Evolutionary conservation across 2,797 vertebrate species (phyloP).

Genomic region (Lophotriccus pileatus): DNA sequence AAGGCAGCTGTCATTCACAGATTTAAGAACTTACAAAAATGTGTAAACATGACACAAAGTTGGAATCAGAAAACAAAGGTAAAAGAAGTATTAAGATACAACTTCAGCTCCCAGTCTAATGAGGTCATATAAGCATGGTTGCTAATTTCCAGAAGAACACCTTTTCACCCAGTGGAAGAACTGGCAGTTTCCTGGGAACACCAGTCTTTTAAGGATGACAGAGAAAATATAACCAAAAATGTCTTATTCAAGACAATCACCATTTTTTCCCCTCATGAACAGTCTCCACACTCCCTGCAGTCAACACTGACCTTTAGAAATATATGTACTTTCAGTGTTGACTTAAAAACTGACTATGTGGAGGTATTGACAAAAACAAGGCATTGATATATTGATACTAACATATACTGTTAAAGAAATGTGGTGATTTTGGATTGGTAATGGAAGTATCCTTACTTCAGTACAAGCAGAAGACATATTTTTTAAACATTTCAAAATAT

Average conservation of each 20-base stretch:
- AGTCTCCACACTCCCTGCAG: neutral
- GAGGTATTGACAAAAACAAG: neutral
- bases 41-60: neutral
- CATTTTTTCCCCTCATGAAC: neutral
- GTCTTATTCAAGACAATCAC: neutral
- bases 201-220: neutral
- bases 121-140: neutral
- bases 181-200: neutral
- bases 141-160: neutral
- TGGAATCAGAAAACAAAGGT: neutral
- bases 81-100: neutral
- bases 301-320: neutral
- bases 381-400: neutral
- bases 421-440: neutral
- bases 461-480: neutral
- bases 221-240: neutral
- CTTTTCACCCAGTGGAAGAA: neutral
- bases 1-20: neutral
- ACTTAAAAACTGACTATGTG: neutral
- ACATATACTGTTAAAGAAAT: neutral
- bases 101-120: neutral
- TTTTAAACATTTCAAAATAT: conserved; percentile 16
- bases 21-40: neutral
- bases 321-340: neutral
- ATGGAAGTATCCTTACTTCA: neutral